Conservation (phyloP, 2,113 vertebrate species). For the Peromyscus polionotus region DNA sequence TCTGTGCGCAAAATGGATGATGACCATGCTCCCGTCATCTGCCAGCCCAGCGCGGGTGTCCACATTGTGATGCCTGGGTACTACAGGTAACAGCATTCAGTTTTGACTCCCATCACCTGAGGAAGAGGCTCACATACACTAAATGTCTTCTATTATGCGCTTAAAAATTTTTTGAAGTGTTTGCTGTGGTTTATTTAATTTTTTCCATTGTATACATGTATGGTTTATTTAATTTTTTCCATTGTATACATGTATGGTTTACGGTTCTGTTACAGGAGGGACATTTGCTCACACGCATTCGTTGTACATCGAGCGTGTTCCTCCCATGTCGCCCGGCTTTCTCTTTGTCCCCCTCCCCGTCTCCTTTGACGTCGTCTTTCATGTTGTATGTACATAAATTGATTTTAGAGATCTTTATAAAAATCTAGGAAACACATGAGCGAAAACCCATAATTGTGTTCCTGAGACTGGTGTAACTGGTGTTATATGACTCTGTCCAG, state of each 20-base stretch:
- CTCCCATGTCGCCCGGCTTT: neutral
- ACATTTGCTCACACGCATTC: neutral
- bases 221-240: neutral
- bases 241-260: neutral
- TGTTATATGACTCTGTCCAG: neutral
- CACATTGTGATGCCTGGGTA: constrained; percentile 95
- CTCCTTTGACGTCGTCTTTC: too few relatives aligned
- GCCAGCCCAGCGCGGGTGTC: constrained; percentile 94
- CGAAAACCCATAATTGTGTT: too few relatives aligned
- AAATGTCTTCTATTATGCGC: neutral
- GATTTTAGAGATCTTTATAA: neutral
- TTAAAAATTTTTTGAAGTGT: neutral
- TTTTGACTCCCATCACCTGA: neutral
- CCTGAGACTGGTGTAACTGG: neutral
- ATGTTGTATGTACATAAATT: neutral
- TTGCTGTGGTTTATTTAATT: neutral
- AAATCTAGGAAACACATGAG: neutral
- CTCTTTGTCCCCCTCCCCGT: too few relatives aligned
- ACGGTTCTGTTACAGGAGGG: too few relatives aligned
- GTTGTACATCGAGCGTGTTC: neutral
- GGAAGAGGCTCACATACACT: neutral
- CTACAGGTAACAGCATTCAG: constrained; percentile 91
- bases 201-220: neutral
- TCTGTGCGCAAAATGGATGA: constrained; percentile 95
- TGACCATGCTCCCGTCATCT: constrained; percentile 92